These are phyloP conservation scores for Bellardia pandia DNA, from an alignment of 2,888 invertebrate genomes.

Conservation along the genomic window DNA sequence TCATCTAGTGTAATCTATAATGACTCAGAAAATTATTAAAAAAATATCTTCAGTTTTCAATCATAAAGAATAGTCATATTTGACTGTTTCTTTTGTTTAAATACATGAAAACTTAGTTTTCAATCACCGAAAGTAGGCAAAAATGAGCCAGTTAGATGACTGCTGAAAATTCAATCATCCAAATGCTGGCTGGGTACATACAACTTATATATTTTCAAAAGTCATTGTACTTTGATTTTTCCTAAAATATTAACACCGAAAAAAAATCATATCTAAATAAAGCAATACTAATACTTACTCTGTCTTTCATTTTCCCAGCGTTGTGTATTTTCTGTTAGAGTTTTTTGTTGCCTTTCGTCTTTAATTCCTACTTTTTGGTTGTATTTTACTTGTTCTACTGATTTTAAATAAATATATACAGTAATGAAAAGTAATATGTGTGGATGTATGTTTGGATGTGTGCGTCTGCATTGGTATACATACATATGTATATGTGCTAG, in stretches of 20 bases:
- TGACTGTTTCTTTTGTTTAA: no score
- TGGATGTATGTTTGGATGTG: not conserved
- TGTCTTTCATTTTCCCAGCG: not conserved
- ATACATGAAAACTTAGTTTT: no score
- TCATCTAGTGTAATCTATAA: no score
- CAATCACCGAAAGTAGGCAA: no score
- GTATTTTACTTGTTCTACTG: slow-evolving; percentile 26
- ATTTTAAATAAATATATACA: slow-evolving; percentile 44
- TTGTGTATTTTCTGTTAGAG: not conserved
- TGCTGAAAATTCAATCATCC: no score
- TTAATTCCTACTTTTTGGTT: slow-evolving; percentile 15
- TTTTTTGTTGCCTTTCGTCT: slow-evolving; percentile 13
- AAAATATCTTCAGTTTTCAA: no score
- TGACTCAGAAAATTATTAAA: no score
- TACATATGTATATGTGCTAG: slow-evolving; percentile 19
- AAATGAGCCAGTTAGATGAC: no score
- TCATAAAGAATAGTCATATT: no score
- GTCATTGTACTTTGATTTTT: slow-evolving; percentile 57
- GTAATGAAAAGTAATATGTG: slow-evolving; percentile 45
- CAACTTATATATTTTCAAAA: slow-evolving; percentile 11
- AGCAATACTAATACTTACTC: slow-evolving; percentile 7
- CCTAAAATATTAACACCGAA: slow-evolving; percentile 23
- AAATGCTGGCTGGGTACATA: no score
- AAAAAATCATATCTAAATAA: slow-evolving; percentile 40
- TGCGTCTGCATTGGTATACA: slow-evolving; percentile 2